These are phyloP conservation scores for Eumeta japonica DNA, from an alignment of 1,140 invertebrate species.

Conservation along the genomic window DNA sequence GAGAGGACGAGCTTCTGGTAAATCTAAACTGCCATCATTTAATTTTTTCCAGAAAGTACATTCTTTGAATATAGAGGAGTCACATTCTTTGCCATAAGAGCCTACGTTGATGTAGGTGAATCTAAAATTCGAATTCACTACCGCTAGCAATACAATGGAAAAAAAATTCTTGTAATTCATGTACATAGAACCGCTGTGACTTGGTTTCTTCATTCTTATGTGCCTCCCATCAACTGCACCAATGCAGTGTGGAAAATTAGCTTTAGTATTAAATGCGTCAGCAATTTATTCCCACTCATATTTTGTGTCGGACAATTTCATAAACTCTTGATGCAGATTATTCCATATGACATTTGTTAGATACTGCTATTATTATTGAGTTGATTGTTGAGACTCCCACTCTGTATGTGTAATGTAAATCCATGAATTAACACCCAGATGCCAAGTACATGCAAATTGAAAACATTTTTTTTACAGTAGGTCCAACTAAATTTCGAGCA, in stretches of 20 bases:
- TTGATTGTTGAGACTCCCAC: constrained; percentile 17
- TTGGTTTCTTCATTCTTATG: constrained; percentile 16
- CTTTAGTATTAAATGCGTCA: constrained; percentile 19
- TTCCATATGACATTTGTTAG: constrained; percentile 19
- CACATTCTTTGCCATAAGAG: no score
- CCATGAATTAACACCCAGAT: constrained; percentile 14
- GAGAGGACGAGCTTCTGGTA: no score
- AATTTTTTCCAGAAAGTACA: no score
- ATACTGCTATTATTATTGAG: constrained; percentile 18
- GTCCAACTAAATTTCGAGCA: no score
- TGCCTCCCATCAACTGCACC: no score
- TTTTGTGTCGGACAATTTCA: constrained; percentile 11
- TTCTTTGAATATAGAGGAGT: no score
- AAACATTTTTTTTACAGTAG: no score
- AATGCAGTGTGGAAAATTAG: constrained; percentile 40
- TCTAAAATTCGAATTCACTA: constrained; percentile 42
- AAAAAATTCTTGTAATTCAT: no score
- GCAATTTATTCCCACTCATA: constrained; percentile 20
- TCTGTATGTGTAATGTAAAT: constrained; percentile 17
- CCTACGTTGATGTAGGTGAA: no score
- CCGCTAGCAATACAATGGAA: constrained; percentile 49
- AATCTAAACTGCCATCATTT: no score
- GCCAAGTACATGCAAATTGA: constrained; percentile 12
- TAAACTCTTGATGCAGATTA: constrained; percentile 9
- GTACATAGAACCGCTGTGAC: constrained; percentile 24